Evolutionary conservation across 2,888 invertebrate species (phyloP), one percentile per base, ranked within the genome.

Genomic region (Oxytorus armatus): DNA sequence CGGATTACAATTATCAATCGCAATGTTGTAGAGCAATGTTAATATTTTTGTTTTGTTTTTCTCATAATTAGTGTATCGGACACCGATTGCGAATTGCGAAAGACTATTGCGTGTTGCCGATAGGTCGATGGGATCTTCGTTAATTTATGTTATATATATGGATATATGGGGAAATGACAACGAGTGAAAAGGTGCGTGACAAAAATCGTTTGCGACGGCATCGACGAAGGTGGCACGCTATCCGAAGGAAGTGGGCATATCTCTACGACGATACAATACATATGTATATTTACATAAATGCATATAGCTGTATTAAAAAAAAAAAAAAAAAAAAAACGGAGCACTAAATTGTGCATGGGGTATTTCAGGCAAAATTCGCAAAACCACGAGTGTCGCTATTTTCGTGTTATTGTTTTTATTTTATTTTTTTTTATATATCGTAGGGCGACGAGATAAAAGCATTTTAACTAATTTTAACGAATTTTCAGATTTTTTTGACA

Each of bases 161-260:
- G 8, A 21, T 29, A 47, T 14, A n/a, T n/a, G 4, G n/a, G 18
- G 3, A 29, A 49, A 23, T 42, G 59, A 66, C 66, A 57, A 57
- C 14, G 55, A 69, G 74, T 72, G 47, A 73, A 80, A 73, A 77
- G 73, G 39, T 73, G 79, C 79, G 66, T 72, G 72, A 77, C 72
- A 79, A 79, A 72, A 72, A 76, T 61, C 72, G 72, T 79, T 79
- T 53, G 70, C 69, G 57, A 57, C 65, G 25, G 51, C 75, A 57
- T 16, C 65, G 51, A 44, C 49, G 29, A 21, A 42, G 63, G 61
- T 63, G 77, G 42, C 77, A 68, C 75, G 83, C 86, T 88, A 88
- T 88, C 89, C 85, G 74, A 85, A 89, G 88, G 88, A 88, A 89
- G 86, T 86, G 79, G n/a, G 74, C 82, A 53, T 86, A 86, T 87